Conservation (phyloP, 2,888 invertebrate genomes). For the Latheticus oryzae region DNA sequence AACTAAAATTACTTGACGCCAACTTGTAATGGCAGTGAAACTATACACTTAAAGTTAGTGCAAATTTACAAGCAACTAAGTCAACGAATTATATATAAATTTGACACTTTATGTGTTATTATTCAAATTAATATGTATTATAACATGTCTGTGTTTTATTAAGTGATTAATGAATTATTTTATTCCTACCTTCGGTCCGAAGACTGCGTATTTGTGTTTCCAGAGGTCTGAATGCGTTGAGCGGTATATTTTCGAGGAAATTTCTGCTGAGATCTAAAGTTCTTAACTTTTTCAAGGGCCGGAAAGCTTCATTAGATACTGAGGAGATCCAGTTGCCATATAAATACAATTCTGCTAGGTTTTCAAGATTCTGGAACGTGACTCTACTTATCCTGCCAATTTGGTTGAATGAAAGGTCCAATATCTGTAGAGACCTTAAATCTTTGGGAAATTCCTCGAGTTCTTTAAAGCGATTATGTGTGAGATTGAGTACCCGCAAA, state of each 20-base stretch:
- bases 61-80: too few species aligned
- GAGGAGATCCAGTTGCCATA: conserved; percentile 86
- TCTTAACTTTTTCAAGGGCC: conserved; percentile 79
- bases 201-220: conserved; percentile 86
- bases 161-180: not conserved
- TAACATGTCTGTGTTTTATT: not conserved
- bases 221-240: conserved; percentile 80
- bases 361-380: conserved; percentile 81
- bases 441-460: conserved; percentile 85
- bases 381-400: conserved; percentile 80
- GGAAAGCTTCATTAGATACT: conserved; percentile 82
- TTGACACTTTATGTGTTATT: too few species aligned
- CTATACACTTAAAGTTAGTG: too few species aligned
- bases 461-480: conserved; percentile 84
- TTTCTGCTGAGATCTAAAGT: conserved; percentile 85
- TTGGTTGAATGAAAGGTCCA: conserved; percentile 87
- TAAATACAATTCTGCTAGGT: conserved; percentile 80
- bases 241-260: conserved; percentile 82
- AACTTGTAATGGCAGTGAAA: too few species aligned
- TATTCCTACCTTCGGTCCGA: conserved; percentile 80
- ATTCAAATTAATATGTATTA: too few species aligned
- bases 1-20: too few species aligned
- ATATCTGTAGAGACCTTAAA: conserved; percentile 79
- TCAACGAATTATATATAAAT: too few species aligned
- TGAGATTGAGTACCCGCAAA: conserved; percentile 81